Conservation (phyloP, 2,888 invertebrate genomes). For the Leptopilina syphax region DNA sequence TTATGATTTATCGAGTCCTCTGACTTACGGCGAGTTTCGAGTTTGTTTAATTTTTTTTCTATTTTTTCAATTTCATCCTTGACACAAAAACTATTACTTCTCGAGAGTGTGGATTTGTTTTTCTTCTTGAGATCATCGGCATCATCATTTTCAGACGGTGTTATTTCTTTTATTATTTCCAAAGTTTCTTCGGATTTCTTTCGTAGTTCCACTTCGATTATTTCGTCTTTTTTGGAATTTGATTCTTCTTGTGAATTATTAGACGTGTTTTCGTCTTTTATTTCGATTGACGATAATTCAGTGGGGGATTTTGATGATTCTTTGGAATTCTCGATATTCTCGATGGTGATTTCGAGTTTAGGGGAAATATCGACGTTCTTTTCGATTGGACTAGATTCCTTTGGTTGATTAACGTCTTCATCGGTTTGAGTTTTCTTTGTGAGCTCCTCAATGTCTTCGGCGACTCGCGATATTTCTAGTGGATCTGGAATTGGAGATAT, state of each 20-base stretch:
- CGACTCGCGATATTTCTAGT: constrained; percentile 60
- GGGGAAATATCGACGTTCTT: constrained; percentile 67
- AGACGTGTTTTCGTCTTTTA: not conserved
- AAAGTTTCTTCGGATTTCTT: constrained; percentile 17
- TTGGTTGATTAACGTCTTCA: constrained; percentile 4
- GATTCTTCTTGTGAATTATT: not conserved
- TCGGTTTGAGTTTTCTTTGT: constrained; percentile 58
- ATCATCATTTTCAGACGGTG: constrained; percentile 59
- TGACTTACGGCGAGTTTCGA: constrained; percentile 60
- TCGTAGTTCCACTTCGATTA: constrained; percentile 60
- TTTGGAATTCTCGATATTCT: constrained; percentile 49
- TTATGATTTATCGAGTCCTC: constrained; percentile 42
- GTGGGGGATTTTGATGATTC: constrained; percentile 8
- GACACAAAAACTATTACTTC: constrained; percentile 69
- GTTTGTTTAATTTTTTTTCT: constrained; percentile 69
- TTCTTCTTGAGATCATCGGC: constrained; percentile 47
- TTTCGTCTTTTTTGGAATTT: not conserved
- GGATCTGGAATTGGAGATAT: constrained; percentile 59
- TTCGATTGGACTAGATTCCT: constrained; percentile 25
- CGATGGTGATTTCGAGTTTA: constrained; percentile 68
- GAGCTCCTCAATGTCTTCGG: constrained; percentile 66
- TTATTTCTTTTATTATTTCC: constrained; percentile 77
- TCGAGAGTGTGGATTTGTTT: constrained; percentile 59
- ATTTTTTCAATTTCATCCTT: constrained; percentile 73
- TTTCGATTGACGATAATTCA: not conserved